Evolutionary conservation across 2,888 invertebrate species (phyloP).

Genomic region (Encarsia formosa): DNA sequence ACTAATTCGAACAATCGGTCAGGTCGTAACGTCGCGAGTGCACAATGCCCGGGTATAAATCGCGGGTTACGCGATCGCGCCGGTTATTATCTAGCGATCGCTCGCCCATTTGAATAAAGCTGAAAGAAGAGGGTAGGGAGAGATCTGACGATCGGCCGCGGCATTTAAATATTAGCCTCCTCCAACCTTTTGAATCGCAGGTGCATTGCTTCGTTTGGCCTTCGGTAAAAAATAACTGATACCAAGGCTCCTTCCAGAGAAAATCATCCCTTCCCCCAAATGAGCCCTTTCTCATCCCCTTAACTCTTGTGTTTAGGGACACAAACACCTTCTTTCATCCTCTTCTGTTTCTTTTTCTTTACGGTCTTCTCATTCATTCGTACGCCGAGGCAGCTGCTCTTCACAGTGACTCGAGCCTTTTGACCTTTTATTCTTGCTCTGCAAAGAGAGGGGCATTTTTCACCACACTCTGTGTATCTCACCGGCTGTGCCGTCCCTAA

Average conservation of each 20-base stretch:
- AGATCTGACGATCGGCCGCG: constrained; percentile 16
- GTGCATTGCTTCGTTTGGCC: constrained; percentile 25
- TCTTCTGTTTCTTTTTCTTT: too few relatives aligned
- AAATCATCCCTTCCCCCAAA: neutral
- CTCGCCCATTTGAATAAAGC: constrained; percentile 40
- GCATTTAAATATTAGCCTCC: constrained; percentile 48
- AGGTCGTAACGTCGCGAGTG: too few relatives aligned
- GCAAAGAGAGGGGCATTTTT: neutral
- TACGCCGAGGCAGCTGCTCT: neutral
- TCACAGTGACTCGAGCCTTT: constrained; percentile 15
- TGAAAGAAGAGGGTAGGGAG: constrained; percentile 23
- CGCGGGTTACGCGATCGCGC: constrained; percentile 33
- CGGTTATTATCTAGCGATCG: constrained; percentile 43
- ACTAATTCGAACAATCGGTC: too few relatives aligned
- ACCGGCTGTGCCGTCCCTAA: too few relatives aligned
- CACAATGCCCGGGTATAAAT: constrained; percentile 8
- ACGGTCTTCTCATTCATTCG: constrained; percentile 9
- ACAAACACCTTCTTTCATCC: neutral
- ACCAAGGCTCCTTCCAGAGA: constrained; percentile 3
- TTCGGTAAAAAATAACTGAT: constrained; percentile 34
- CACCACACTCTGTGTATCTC: too few relatives aligned
- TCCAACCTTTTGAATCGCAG: constrained; percentile 28
- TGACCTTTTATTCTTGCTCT: constrained; percentile 20
- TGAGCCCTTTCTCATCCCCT: neutral
- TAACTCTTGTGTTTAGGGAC: neutral